These are phyloP conservation scores for Drosophila elegans DNA, from an alignment of 1,140 invertebrate genomes.

Conservation along the genomic window DNA sequence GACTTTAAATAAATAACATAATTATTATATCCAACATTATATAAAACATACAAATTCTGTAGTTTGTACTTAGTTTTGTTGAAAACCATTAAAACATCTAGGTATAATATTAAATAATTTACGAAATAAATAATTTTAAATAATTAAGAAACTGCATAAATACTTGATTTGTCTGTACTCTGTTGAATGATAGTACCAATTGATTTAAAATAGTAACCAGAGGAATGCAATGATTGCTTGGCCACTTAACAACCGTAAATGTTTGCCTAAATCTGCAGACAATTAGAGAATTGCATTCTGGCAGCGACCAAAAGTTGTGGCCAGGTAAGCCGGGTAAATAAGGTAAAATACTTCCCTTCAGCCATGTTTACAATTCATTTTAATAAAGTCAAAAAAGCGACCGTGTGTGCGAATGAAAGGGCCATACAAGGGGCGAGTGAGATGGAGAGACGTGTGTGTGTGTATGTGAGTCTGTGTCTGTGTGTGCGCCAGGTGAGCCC, in stretches of 20 bases:
- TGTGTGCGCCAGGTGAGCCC: conserved; percentile 25
- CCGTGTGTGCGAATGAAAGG: conserved; percentile 12
- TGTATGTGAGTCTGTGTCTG: conserved; percentile 2
- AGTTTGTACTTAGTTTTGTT: no score
- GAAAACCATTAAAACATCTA: no score
- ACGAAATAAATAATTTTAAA: no score
- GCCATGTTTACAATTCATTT: conserved; percentile 45
- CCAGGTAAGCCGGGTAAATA: conserved; percentile 6
- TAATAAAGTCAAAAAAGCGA: conserved; percentile 59
- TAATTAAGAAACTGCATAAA: no score
- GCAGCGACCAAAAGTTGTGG: conserved; percentile 12
- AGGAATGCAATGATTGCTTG: neutral
- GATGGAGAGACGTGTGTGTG: conserved; percentile 7
- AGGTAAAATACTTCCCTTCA: neutral
- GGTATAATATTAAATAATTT: no score
- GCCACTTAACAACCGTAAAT: conserved; percentile 12
- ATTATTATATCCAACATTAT: no score
- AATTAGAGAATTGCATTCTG: conserved; percentile 40
- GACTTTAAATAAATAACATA: no score
- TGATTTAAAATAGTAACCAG: neutral
- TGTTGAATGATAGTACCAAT: neutral
- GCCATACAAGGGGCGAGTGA: conserved; percentile 11
- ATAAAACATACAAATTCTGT: no score
- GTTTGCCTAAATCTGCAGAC: conserved; percentile 13
- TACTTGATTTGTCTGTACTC: no score